These are phyloP conservation scores for Bovichtus diacanthus DNA, from an alignment of 2,797 vertebrate genomes.

Conservation along the genomic window DNA sequence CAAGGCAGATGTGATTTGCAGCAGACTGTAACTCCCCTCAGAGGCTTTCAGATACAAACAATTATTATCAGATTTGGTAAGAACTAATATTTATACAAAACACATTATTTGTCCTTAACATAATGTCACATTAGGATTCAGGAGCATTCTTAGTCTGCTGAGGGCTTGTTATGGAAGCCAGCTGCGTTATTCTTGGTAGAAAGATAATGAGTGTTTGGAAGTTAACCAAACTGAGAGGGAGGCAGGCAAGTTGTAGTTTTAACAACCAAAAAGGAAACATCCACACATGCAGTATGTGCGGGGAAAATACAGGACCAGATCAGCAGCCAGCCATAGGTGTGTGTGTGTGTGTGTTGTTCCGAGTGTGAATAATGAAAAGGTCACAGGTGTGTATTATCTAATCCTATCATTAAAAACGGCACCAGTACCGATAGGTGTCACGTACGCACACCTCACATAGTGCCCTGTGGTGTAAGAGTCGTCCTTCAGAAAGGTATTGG, in stretches of 20 bases:
- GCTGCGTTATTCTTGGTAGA: conserved; percentile 21
- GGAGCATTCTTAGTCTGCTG: neutral
- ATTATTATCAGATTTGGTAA: conserved; percentile 33
- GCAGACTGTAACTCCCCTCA: conserved; percentile 10
- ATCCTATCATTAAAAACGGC: conserved; percentile 79
- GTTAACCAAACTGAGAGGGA: neutral
- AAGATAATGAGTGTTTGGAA: conserved; percentile 24
- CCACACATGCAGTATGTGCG: conserved; percentile 1
- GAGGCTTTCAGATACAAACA: conserved; percentile 23
- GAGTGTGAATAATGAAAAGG: conserved; percentile 60
- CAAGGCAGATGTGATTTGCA: conserved; percentile 34
- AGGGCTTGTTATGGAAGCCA: conserved; percentile 28
- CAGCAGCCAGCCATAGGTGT: neutral
- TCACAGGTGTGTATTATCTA: conserved; percentile 79
- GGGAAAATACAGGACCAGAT: too few relatives aligned
- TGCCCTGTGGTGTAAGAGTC: conserved; percentile 26
- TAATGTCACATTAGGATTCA: neutral
- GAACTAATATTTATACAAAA: conserved; percentile 38
- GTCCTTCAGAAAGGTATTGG: conserved; percentile 57
- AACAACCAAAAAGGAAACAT: conserved; percentile 12
- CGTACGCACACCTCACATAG: conserved; percentile 17
- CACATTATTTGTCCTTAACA: conserved; percentile 13
- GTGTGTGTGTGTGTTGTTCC: conserved; percentile 38
- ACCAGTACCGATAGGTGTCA: conserved; percentile 59
- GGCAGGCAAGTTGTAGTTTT: conserved; percentile 7